Conservation (phyloP, 2,113 vertebrate species). For the Dipodomys merriami region DNA sequence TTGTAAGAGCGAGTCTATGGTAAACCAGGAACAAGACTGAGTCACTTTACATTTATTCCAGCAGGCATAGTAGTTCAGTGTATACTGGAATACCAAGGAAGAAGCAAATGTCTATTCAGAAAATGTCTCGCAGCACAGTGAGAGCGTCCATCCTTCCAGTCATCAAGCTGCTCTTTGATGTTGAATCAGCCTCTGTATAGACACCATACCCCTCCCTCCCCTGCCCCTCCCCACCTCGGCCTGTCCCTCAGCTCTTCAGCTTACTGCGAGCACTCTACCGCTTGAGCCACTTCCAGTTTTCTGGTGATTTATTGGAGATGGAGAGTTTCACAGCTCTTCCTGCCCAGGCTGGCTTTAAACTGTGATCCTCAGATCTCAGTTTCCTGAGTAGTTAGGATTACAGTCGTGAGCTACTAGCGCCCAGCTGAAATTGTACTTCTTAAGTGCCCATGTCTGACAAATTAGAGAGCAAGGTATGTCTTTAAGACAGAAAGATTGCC, state of each 20-base stretch:
- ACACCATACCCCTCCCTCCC: no score
- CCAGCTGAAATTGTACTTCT: not conserved
- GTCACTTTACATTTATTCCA: not conserved
- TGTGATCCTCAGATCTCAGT: no score
- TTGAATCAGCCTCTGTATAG: not conserved
- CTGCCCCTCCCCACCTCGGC: no score
- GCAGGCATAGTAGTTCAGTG: not conserved
- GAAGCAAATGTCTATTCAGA: not conserved
- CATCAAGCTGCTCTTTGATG: not conserved
- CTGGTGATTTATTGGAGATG: no score
- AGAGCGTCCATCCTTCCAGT: not conserved
- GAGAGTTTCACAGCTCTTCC: no score
- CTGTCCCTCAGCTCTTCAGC: no score
- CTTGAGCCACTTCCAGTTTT: no score
- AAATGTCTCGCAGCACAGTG: not conserved
- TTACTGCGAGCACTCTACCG: no score
- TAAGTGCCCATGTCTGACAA: not conserved
- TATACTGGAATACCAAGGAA: not conserved
- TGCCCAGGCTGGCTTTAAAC: no score
- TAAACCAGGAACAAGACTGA: not conserved
- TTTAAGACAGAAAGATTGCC: conserved; percentile 27
- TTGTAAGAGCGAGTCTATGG: not conserved
- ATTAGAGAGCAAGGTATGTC: not conserved
- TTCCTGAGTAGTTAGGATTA: no score
- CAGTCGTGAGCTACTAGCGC: no score